Conservation (phyloP, 2,797 vertebrate genomes). For the Pangasius macronema region DNA sequence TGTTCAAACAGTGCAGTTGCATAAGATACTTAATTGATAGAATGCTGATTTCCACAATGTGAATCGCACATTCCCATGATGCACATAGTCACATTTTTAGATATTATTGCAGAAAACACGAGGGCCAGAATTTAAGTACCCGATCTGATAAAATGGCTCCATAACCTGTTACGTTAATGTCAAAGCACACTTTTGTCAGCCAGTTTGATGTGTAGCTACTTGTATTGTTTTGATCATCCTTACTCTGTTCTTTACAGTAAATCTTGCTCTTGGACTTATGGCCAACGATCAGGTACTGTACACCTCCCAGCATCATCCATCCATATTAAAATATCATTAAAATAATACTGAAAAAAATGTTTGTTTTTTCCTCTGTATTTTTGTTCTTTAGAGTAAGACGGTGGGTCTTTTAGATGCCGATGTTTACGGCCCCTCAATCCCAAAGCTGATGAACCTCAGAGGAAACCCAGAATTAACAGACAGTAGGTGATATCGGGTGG, state of each 20-base stretch:
- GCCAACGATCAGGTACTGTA: slow-evolving; percentile 82
- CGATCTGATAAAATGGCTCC: not conserved
- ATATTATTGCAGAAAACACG: not conserved
- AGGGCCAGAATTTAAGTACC: not conserved
- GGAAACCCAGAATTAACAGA: slow-evolving; percentile 89
- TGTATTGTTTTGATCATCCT: not conserved
- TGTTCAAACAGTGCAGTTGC: not conserved
- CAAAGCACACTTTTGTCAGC: not conserved
- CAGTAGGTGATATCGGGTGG: slow-evolving; percentile 71
- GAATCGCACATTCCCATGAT: not conserved
- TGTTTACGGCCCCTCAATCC: slow-evolving; percentile 91
- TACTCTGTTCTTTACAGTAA: slow-evolving; percentile 79
- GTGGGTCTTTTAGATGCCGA: slow-evolving; percentile 93
- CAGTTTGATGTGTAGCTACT: not conserved
- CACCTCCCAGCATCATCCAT: not conserved
- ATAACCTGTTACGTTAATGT: not conserved
- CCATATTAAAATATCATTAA: not conserved
- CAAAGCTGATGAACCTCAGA: slow-evolving; percentile 95
- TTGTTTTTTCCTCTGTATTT: not conserved
- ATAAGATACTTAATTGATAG: not conserved
- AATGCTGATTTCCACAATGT: not conserved
- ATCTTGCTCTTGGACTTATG: slow-evolving; percentile 87
- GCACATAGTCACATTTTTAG: not conserved
- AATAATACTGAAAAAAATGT: not conserved
- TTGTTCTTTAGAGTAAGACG: slow-evolving; percentile 74